Base-by-base conservation (phyloP, 2,797 vertebrate species). In the Masticophis lateralis region DNA sequence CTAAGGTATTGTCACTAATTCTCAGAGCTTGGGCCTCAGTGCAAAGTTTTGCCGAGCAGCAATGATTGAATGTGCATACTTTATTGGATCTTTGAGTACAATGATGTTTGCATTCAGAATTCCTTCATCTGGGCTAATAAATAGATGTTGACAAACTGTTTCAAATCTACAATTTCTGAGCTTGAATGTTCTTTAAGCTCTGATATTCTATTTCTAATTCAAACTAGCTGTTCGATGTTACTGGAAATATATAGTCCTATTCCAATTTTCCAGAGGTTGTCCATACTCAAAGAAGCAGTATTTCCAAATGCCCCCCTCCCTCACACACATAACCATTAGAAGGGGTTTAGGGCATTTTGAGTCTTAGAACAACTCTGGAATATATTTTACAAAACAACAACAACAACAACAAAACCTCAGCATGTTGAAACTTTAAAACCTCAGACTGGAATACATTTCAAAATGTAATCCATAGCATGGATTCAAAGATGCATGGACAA, bases 1-100 rank as follows among this genome's bases (percentile, higher is more conserved):
- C 98, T 59, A 99, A 99, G 99, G 99, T 99, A 98, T 12, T 56
- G 96, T 79, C 86, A 20, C 79, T 87, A 66, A 10, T 12, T 16
- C 3, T 87, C 93, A 88, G 88, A 59, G 9, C 8, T 87, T 83
- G 43, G 56, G 53, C 92, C 63, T 91, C 14, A 66, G 22, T 60
- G 60, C 2, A 89, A 74, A 59, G 5, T 18, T 83, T 83, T 55
- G 51, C 47, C 32, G 1, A 28, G 28, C 95, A 9, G 0, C 0
- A 0, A n/a, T 90, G 93, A 3, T 22, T 94, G n/a, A 11, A 47
- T 69, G 86, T 92, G 10, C 60, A 53, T 43, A 74, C 47, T 51
- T 37, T 66, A 43, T 57, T 53, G 53, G 10, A 12, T 55, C 51
- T 37, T 74, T 83, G 9, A 83, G 74, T 83, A 47, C 69, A 83